These are phyloP conservation scores for Enteromius paludinosus DNA, from an alignment of 2,797 vertebrate genomes.

Conservation along the genomic window DNA sequence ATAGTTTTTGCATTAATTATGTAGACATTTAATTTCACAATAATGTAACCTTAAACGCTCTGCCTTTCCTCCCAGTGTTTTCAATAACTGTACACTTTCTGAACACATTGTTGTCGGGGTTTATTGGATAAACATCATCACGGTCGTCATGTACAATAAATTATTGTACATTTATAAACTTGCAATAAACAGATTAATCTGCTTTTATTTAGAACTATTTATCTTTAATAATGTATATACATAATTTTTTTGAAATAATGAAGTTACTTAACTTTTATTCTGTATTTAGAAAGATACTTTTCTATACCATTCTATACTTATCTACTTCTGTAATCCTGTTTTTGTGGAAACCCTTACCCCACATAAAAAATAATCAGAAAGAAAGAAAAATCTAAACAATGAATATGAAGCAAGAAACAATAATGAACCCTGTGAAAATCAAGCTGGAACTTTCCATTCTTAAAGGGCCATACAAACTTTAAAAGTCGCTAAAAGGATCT, in stretches of 20 bases:
- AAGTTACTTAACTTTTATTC: background rate
- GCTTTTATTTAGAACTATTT: too few species aligned
- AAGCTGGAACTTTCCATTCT: background rate
- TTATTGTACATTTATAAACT: background rate
- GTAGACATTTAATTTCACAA: background rate
- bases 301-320: background rate
- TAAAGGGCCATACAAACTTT: background rate
- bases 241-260: background rate
- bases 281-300: background rate
- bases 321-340: background rate
- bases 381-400: background rate
- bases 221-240: background rate
- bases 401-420: conserved; percentile 5
- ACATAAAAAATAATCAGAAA: background rate
- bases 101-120: background rate
- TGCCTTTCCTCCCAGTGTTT: background rate
- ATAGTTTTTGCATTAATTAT: background rate
- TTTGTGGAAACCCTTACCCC: background rate
- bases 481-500: too few species aligned
- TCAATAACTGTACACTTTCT: background rate
- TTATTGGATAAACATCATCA: background rate
- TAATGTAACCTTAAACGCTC: background rate
- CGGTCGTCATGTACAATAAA: background rate
- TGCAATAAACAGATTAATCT: background rate
- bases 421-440: background rate